Evolutionary conservation across 2,113 vertebrate species (phyloP), one percentile per base, ranked within the genome.

Genomic region (Xenopus laevis): DNA sequence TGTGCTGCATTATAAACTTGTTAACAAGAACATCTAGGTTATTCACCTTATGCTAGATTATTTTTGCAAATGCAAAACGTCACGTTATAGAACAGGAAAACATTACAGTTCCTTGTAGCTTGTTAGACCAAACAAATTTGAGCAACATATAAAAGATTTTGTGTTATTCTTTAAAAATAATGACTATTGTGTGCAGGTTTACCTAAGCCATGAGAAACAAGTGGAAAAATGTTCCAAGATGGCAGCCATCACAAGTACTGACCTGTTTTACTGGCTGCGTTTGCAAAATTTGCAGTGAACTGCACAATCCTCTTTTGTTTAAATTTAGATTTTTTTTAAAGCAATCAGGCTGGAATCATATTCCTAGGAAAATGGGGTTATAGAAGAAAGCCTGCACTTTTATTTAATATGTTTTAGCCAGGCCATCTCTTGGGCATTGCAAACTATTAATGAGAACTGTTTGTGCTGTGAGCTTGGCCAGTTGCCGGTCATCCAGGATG

Each of bases 391-490:
- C 73, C 67, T 61, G 45, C 45, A 69, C 66, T 40, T 64, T 63
- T 69, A 76, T 63, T 55, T 76, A 59, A 69, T 76, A 68, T 63
- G 59, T 69, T 76, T 27, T 76, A 63, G 59, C 58, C 20, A 55
- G 59, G 58, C 73, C 30, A 69, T 69, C 73, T 69, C 73, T 44
- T 68, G 73, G 73, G 73, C 66, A 69, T 76, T 63, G 3, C 72
- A 76, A 63, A 66, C 73, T 76, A 76, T 76, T 76, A 76, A 69
- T 76, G 65, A 75, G 73, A 76, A 66, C 73, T 76, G 66, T 76
- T 75, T 62, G 58, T 76, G 66, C 59, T 76, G 45, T 45, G 50
- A 76, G 66, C 59, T 69, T 63, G 66, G 73, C 65, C 59, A 30
- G 58, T 63, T 76, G 73, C 73, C 66, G 66, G 73, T 76, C 73